Conservation (phyloP, 2,113 vertebrate species). For the Saccopteryx leptura region DNA sequence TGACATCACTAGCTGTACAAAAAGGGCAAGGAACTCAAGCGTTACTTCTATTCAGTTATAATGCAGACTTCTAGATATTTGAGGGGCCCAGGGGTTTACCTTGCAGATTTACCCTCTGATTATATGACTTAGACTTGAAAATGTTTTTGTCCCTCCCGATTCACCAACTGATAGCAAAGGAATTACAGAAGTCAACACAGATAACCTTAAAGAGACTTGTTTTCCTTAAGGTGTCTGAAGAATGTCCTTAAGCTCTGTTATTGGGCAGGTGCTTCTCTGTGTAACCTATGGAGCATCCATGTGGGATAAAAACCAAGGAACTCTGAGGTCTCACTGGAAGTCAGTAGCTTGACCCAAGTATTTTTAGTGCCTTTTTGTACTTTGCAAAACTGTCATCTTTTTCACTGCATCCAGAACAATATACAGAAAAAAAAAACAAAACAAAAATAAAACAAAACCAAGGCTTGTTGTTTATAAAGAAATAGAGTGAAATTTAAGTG, state of each 20-base stretch:
- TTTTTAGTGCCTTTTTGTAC: not conserved
- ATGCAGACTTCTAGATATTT: not conserved
- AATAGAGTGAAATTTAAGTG: not conserved
- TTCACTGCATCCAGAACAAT: not conserved
- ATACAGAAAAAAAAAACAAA: not conserved
- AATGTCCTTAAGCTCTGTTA: not conserved
- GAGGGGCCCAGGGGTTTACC: not conserved
- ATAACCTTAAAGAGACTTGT: not conserved
- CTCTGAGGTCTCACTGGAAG: constrained; percentile 8
- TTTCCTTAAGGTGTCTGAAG: constrained; percentile 26
- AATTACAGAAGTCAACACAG: not conserved
- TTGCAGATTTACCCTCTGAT: not conserved
- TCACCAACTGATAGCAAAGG: not conserved
- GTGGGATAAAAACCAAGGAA: not conserved
- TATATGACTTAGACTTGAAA: not conserved
- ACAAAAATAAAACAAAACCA: too few species aligned
- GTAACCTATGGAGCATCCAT: not conserved
- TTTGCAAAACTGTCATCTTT: constrained; percentile 2
- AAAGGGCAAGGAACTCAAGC: not conserved
- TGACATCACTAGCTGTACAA: not conserved
- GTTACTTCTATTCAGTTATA: not conserved
- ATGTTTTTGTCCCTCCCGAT: not conserved
- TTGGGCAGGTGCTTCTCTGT: not conserved
- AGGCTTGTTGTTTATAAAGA: not conserved
- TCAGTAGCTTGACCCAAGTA: not conserved